Evolutionary conservation across 2,888 invertebrate species (phyloP).

Genomic region (Callosobruchus maculatus): DNA sequence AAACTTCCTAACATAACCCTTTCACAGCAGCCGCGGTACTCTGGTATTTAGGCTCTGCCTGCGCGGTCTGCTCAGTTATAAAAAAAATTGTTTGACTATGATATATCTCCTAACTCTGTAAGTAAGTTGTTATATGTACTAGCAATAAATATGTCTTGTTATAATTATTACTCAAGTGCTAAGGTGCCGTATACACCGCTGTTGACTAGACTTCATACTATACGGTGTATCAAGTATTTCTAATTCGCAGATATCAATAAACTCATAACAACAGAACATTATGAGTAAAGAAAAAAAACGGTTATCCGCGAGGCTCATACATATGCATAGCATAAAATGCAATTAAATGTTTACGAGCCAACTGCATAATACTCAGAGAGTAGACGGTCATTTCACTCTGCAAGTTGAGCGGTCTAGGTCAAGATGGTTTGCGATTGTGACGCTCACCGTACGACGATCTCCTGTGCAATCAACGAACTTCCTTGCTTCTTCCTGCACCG

Average conservation of each 20-base stretch:
- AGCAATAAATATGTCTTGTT: too few relatives aligned
- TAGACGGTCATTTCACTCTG: neutral
- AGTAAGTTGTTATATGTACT: too few relatives aligned
- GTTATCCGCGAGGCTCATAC: neutral
- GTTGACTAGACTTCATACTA: too few relatives aligned
- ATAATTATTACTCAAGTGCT: too few relatives aligned
- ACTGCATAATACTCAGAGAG: neutral
- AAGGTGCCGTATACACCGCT: too few relatives aligned
- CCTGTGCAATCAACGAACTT: neutral
- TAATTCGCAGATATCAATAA: neutral
- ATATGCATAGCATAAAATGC: neutral
- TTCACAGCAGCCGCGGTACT: too few relatives aligned
- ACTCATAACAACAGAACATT: neutral
- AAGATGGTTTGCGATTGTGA: neutral
- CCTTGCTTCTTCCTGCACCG: neutral
- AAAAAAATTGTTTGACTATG: too few relatives aligned
- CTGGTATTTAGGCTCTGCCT: too few relatives aligned
- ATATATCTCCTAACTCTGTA: too few relatives aligned
- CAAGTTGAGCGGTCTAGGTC: slow-evolving; percentile 4
- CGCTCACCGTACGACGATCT: neutral
- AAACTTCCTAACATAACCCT: too few relatives aligned
- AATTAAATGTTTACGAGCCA: neutral
- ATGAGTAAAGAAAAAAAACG: neutral
- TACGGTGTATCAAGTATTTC: too few relatives aligned
- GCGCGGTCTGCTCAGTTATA: too few relatives aligned